Evolutionary conservation across 1,140 invertebrate genomes (phyloP), one percentile per base, ranked within the genome.

Genomic region (Temnothorax longispinosus): DNA sequence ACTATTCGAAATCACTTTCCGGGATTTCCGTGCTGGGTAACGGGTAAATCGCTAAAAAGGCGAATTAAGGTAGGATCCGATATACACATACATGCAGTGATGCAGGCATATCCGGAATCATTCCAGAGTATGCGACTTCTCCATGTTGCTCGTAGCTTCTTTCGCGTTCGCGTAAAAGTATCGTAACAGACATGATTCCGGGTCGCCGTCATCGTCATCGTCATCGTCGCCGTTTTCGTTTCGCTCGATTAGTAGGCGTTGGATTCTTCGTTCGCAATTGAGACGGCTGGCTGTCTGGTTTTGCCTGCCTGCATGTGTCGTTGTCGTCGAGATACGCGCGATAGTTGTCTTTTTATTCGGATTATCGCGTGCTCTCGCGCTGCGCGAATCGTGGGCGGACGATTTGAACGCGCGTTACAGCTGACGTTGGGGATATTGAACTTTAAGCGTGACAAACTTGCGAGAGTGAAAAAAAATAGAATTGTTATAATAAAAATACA

Each of bases 291-390:
- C 47, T 52, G 32, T n/a, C 15, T 41, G 54, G 27, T 32, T 27
- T 21, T 10, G 56, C 27, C 41, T 35, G 56, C 21, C n/a, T 71
- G 50, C 50, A 3, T 32, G 38, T n/a, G 15, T 71, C 64, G 38
- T 65, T 47, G 69, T 84, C 54, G 80, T 62, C 80, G 69, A 27
- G 72, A 75, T 38, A 72, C 27, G 52, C 67, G 27, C 54, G 69
- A 58, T 50, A 54, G 52, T 58, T 38, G 52, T 75, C 64, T 41
- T 75, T 75, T 75, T 75, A 75, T 75, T 84, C 41, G 54, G 69
- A 84, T 84, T 84, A 75, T 84, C 80, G 64, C 64, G 38, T 35
- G 50, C 47, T 44, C 62, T 81, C 77, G 64, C 64, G 75, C 56
- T 8, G 54, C 58, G 47, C 78, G 78, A 44, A 50, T 74, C 41